Conservation (phyloP, 2,113 vertebrate genomes). For the Microtus montanus region DNA sequence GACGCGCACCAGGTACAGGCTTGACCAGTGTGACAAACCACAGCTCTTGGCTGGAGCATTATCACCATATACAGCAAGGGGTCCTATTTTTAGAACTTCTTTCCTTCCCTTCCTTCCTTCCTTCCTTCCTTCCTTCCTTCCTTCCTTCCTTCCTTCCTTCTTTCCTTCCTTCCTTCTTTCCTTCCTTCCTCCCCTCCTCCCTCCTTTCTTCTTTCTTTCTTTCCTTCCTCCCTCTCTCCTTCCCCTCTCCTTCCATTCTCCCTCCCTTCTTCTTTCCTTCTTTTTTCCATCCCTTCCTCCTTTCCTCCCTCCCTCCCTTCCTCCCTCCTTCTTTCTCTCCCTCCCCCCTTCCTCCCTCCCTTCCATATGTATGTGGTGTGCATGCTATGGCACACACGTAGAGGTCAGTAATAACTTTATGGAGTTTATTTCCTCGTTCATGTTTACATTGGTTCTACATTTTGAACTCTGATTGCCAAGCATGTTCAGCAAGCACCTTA, state of each 20-base stretch:
- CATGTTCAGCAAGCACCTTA: neutral
- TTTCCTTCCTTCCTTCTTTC: neutral
- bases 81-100: neutral
- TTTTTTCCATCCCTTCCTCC: neutral
- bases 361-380: neutral
- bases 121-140: neutral
- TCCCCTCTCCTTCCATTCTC: rapidly evolving
- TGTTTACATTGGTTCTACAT: neutral
- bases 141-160: rapidly evolving
- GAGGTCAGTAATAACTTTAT: neutral
- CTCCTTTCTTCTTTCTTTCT: neutral
- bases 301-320: no score
- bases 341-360: no score
- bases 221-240: neutral
- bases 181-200: neutral
- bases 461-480: neutral
- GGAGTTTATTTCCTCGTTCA: neutral
- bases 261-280: neutral
- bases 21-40: neutral
- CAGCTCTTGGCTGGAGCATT: no score
- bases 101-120: no score
- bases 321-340: neutral
- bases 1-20: neutral
- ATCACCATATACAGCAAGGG: neutral
- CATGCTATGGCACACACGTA: neutral